Evolutionary conservation across 2,888 invertebrate species (phyloP).

Genomic region (Lobophora halterata): DNA sequence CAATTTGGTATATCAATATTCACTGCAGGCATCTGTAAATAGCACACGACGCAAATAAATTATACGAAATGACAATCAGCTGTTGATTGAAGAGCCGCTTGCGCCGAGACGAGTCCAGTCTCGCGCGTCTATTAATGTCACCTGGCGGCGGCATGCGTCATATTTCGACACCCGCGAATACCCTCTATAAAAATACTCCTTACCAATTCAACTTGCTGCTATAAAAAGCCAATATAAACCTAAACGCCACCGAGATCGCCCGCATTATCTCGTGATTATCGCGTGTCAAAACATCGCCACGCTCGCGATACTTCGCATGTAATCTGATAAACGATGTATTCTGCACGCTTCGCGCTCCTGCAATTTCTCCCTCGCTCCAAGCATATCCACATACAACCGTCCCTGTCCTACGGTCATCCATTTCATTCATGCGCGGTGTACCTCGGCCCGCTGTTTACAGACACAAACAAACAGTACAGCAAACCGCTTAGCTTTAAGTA

Average conservation of each 20-base stretch:
- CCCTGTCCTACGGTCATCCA: conserved; percentile 68
- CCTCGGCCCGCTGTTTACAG: conserved; percentile 79
- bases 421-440: conserved; percentile 81
- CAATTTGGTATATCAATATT: conserved; percentile 18
- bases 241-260: conserved; percentile 76
- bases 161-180: conserved; percentile 51
- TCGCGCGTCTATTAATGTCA: conserved; percentile 31
- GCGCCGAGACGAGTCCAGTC: conserved; percentile 20
- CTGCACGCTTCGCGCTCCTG: conserved; percentile 71
- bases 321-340: conserved; percentile 83
- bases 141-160: conserved; percentile 46
- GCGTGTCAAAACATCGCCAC: conserved; percentile 82
- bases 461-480: conserved; percentile 81
- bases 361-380: conserved; percentile 49
- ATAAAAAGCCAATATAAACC: conserved; percentile 80
- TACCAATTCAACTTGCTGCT: conserved; percentile 56
- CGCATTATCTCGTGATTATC: conserved; percentile 82
- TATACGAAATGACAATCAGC: conserved; percentile 34
- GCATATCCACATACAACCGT: conserved; percentile 37
- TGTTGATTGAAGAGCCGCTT: conserved; percentile 28
- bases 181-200: conserved; percentile 59
- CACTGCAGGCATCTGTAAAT: conserved; percentile 12
- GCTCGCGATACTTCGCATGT: conserved; percentile 81
- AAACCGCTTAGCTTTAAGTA: conserved; percentile 81
- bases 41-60: conserved; percentile 16